Percentiles rank a stretch among this genome's conserved stretches.
phyloP scores from a whole-genome alignment of 2,797 vertebrate species.

The Benthosema pterotum region DNA sequence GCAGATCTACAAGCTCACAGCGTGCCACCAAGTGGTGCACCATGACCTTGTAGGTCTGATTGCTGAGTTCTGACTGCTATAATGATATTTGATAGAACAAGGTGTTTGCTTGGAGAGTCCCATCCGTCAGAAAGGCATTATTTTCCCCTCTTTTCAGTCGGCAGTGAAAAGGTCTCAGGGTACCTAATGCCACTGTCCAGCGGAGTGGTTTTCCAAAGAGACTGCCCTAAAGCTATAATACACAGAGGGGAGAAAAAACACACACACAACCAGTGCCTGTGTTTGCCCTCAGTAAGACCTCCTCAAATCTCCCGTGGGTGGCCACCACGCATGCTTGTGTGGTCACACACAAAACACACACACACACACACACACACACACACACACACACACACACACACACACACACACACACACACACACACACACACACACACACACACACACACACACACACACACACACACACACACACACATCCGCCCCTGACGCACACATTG shows the following conservation, averaged over 20 bases:
- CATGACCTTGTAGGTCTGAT: no score
- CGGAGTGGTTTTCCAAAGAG: slow-evolving; percentile 48
- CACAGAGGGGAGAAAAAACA: slow-evolving; percentile 35
- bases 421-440: not conserved
- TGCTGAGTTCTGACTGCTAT: no score
- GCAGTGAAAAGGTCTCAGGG: slow-evolving; percentile 52
- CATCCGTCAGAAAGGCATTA: slow-evolving; percentile 23
- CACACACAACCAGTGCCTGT: slow-evolving; percentile 7
- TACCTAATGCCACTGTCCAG: slow-evolving; percentile 47
- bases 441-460: not conserved
- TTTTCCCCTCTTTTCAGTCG: slow-evolving; percentile 40
- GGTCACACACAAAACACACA: slow-evolving; percentile 1
- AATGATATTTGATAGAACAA: not conserved
- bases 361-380: slow-evolving; percentile 5
- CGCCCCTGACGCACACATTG: no score
- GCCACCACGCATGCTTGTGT: slow-evolving; percentile 1
- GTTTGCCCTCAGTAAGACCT: slow-evolving; percentile 60
- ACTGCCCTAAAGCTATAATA: slow-evolving; percentile 51
- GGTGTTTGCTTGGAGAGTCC: slow-evolving; percentile 6
- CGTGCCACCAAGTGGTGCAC: no score
- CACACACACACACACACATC: not conserved
- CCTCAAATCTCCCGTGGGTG: slow-evolving; percentile 45
- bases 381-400: slow-evolving; percentile 5
- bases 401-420: not conserved
- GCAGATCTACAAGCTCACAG: no score